Conservation (phyloP, 2,797 vertebrate species). For the Lemur catta region DNA sequence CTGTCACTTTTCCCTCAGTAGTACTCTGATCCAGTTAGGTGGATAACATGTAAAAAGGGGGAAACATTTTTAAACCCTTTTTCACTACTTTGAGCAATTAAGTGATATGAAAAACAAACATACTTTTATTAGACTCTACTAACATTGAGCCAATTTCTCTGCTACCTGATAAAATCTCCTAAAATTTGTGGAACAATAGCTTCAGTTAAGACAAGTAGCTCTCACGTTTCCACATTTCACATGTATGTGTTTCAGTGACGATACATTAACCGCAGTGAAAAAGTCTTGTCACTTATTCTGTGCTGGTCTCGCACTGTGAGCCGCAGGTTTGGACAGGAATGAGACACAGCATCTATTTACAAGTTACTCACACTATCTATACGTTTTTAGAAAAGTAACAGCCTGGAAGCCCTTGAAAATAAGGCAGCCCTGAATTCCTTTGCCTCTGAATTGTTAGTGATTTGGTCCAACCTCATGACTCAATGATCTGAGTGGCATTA, state of each 20-base stretch:
- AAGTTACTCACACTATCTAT: neutral
- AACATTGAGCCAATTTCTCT: neutral
- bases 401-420: neutral
- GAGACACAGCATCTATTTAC: neutral
- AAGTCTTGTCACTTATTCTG: neutral
- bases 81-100: neutral
- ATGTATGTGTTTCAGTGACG: neutral
- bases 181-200: neutral
- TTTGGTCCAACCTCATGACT: neutral
- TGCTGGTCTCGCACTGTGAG: neutral
- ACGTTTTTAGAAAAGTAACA: neutral
- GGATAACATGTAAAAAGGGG: neutral
- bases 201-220: neutral
- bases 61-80: neutral
- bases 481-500: neutral
- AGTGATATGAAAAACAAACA: neutral
- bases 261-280: neutral
- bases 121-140: neutral
- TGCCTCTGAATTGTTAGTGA: neutral
- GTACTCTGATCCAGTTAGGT: neutral
- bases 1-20: neutral
- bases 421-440: neutral
- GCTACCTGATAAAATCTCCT: neutral
- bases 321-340: neutral
- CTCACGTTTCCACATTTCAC: neutral